Base-by-base conservation (phyloP, 37 sponge, comb jelly and placozoan species). In the Agelas oroides region DNA sequence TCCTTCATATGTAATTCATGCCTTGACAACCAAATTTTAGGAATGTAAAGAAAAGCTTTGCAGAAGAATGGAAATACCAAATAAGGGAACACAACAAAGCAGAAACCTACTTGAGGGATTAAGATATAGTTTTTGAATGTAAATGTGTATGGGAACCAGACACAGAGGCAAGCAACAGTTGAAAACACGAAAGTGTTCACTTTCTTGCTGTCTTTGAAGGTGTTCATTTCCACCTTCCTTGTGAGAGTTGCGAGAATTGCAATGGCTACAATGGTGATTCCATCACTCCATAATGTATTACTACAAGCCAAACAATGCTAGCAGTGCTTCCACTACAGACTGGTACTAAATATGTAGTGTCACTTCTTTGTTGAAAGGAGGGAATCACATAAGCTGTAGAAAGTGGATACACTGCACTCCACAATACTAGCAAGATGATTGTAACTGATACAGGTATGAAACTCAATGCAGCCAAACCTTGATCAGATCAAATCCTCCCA, bases 181-280 rank as follows among this genome's bases (percentile, higher is more conserved):
- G 58, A 32, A 32, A 53, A 71, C 12, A 85, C 67, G 52, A 56
- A 85, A 6, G 30, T 46, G 34, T 59, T 77, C 12, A 85, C 67
- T 68, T 85, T 85, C 65, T 85, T 85, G 2, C 78, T 85, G 71
- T 85, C 86, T 38, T 77, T 85, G 70, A 85, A 85, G 35, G 54
- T 30, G 12, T 2, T 36, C 24, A 20, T 20, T 23, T 85, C 68
- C 36, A 85, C 55, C 20, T 77, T 52, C 15, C 86, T 38, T 2
- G 86, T 85, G 31, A 57, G 78, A 21, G 77, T 23, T 1, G 86
- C 86, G 28, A 85, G 57, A 27, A 76, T 65, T 20, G 77, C 21
- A 11, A 63, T 55, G 18, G 24, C 34, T 6, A 66, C 16, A 14
- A 77, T 15, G 17, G 77, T 3, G 14, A 82, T n/a, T 18, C 15